Conservation (phyloP, 2,888 invertebrate species). For the Drosophila greeni region DNA sequence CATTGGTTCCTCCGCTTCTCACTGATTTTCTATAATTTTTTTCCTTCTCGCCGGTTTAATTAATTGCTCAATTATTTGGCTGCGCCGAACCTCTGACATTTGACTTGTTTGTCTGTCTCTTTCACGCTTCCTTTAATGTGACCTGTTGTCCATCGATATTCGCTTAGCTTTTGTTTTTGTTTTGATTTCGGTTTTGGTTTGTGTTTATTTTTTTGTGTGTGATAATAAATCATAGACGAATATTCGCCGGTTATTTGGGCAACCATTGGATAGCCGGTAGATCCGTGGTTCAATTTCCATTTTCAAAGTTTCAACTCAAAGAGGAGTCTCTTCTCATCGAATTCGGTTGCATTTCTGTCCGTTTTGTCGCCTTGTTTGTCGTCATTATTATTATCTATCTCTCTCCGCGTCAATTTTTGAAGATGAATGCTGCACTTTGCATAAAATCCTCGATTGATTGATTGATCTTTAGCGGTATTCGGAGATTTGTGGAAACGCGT, state of each 20-base stretch:
- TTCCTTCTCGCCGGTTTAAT: slow-evolving; percentile 61
- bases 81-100: slow-evolving; percentile 69
- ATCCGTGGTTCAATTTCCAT: slow-evolving; percentile 17
- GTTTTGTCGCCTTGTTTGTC: slow-evolving; percentile 31
- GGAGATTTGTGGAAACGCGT: slow-evolving; percentile 17
- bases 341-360: slow-evolving; percentile 35
- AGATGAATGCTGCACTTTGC: slow-evolving; percentile 29
- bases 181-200: slow-evolving; percentile 1
- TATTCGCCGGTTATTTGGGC: slow-evolving; percentile 36
- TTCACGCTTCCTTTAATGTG: slow-evolving; percentile 63
- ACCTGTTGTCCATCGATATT: slow-evolving; percentile 50
- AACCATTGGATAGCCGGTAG: slow-evolving; percentile 19
- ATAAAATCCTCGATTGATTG: slow-evolving; percentile 37
- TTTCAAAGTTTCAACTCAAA: too few species aligned
- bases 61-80: slow-evolving; percentile 73
- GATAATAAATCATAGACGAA: slow-evolving; percentile 61
- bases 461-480: slow-evolving; percentile 16
- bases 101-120: slow-evolving; percentile 51
- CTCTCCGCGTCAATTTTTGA: slow-evolving; percentile 15
- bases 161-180: slow-evolving; percentile 10
- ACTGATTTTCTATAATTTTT: slow-evolving; percentile 38
- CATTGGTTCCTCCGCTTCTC: slow-evolving; percentile 27
- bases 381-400: slow-evolving; percentile 12
- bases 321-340: slow-evolving; percentile 3
- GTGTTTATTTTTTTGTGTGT: neutral